Evolutionary conservation across 1,140 invertebrate genomes (phyloP), one percentile per base, ranked within the genome.

Genomic region (Brachionus rotundiformis): DNA sequence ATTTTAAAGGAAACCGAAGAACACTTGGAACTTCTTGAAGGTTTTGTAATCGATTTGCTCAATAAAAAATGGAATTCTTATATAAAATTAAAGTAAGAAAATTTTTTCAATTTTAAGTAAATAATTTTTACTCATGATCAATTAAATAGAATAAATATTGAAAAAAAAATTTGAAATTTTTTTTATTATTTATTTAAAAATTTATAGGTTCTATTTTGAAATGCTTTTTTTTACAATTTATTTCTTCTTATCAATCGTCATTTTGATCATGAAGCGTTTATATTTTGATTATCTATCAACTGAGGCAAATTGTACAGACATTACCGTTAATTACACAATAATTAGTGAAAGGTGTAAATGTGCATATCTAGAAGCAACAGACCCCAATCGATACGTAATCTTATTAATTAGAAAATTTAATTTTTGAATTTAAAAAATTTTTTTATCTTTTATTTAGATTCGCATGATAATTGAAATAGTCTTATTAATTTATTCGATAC

Each of bases 1-100:
- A 39, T 39, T 77, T 85, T 85, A 16, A 77, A 96, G 95, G 94
- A 96, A 83, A 94, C 93, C 89, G 91, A 94, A 83, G 94, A 95
- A 86, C 96, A 99, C 90, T 89, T 99, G 83, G 95, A 97, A 85
- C 90, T 99, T 82, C 91, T 99, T 90, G 96, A 98, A 86, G 96
- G 96, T 0, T 91, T 97, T 75, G 89, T 99, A 23, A 93, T 96
- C 4, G 95, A 98, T 87, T 90, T 99, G 8, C 87, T 99, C 7
- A 93, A 96, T 86, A 95, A 95, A 0, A 99, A 99, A 89, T 99
- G 96, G 96, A 94, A 91, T 92, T 87, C 83, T 81, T 82, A 75
- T 31, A 79, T 36, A 3, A 33, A 29, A 77, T 27, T 25, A 68
- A 83, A 68, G 77, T 79, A 79, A 29, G 27, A n/a, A 41, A 25